Evolutionary conservation across 2,888 invertebrate genomes (phyloP), one percentile per base, ranked within the genome.

Genomic region (Plutella xylostella): DNA sequence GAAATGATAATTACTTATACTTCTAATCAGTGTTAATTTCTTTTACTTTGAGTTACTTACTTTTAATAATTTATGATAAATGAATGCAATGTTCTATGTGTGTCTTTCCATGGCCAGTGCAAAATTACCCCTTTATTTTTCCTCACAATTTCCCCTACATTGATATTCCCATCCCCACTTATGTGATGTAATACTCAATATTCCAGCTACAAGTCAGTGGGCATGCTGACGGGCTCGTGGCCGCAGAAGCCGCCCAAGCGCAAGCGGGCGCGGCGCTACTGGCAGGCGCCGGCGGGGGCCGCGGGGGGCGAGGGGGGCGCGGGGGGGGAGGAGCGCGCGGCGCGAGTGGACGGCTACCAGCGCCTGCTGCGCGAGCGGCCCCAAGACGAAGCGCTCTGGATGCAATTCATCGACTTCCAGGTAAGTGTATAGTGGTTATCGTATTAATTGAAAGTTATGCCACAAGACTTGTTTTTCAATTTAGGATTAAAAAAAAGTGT

Each of bases 361-460:
- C 58, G 55, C 20, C 49, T 66, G 61, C 60, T 77, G 21, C 58
- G 57, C 1, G 60, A 53, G n/a, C 38, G 49, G 3, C 72, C 76
- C 0, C 14, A 15, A 3, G 71, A 75, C 49, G 57, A 56, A n/a
- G 47, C 47, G 6, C 56, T 72, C 6, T 76, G 77, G 77, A 59
- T 73, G 45, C 55, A 51, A 15, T 72, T 62, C 49, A 61, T 77
- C 1, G 61, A 67, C 33, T 75, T 73, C 45, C 70, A 69, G 65
- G 74, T 71, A 19, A 7, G 9, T n/a, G n/a, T n/a, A n/a, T n/a
- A n/a, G n/a, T n/a, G n/a, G n/a, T n/a, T n/a, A n/a, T n/a, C n/a
- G n/a, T n/a, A n/a, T n/a, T n/a, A n/a, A n/a, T n/a, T n/a, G n/a
- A n/a, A n/a, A n/a, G n/a, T n/a, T n/a, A n/a, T n/a, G n/a, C n/a